Evolutionary conservation across 2,888 invertebrate genomes (phyloP).

Genomic region (Perithous albicinctus): DNA sequence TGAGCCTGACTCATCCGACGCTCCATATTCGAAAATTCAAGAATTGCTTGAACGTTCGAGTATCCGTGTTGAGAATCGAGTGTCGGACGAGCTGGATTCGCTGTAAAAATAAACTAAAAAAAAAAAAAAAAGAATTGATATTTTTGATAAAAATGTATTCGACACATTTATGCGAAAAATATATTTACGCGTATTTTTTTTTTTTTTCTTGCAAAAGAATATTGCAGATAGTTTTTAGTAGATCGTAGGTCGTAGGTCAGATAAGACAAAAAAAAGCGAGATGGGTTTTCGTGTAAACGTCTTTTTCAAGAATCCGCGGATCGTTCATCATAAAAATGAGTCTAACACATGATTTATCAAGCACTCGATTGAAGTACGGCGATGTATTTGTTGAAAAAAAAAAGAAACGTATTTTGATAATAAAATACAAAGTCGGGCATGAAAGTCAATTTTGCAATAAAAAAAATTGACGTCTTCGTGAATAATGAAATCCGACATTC

Average conservation of each 20-base stretch:
- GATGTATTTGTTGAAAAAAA: conserved; percentile 40
- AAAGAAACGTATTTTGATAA: conserved; percentile 19
- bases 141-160: conserved; percentile 82
- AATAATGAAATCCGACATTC: neutral
- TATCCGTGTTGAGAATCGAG: conserved; percentile 84
- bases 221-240: conserved; percentile 43
- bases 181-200: conserved; percentile 29
- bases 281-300: conserved; percentile 48
- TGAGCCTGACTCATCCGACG: conserved; percentile 73
- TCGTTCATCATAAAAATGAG: conserved; percentile 21
- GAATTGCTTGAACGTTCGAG: conserved; percentile 83
- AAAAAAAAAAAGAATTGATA: conserved; percentile 69
- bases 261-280: conserved; percentile 51
- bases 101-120: conserved; percentile 63
- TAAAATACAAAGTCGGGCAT: conserved; percentile 14
- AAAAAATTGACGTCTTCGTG: conserved; percentile 53
- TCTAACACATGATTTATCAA: neutral
- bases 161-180: conserved; percentile 68
- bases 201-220: conserved; percentile 36
- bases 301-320: conserved; percentile 21
- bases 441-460: conserved; percentile 42
- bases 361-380: conserved; percentile 53
- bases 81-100: conserved; percentile 74
- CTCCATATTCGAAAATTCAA: conserved; percentile 83
- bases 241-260: conserved; percentile 53